Evolutionary conservation across 2,113 vertebrate genomes (phyloP).

Genomic region (Hassar affinis): DNA sequence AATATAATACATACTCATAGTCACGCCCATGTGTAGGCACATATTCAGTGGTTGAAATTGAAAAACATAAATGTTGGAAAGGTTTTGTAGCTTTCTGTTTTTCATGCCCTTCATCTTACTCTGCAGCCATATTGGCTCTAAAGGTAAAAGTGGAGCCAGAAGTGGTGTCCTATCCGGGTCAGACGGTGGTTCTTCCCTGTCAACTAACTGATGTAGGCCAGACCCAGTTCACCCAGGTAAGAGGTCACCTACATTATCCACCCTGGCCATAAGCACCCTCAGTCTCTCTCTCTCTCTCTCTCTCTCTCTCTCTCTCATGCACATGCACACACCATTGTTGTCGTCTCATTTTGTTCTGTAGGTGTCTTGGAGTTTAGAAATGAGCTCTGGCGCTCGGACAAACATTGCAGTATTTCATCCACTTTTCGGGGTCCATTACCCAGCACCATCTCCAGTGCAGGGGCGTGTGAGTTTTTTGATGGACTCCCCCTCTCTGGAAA

Average conservation of each 20-base stretch:
- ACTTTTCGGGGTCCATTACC: constrained; percentile 69
- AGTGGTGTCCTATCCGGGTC: constrained; percentile 74
- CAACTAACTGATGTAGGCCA: constrained; percentile 63
- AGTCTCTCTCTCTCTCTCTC: no score
- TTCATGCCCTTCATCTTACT: constrained; percentile 18
- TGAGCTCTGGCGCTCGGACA: constrained; percentile 38
- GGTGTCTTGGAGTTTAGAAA: constrained; percentile 81
- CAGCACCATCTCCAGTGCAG: constrained; percentile 51
- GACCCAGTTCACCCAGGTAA: constrained; percentile 66
- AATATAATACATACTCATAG: constrained; percentile 5
- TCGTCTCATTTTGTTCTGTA: constrained; percentile 53
- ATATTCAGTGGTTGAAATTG: no score
- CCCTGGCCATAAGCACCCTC: neutral
- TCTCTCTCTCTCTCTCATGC: no score
- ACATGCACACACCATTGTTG: no score
- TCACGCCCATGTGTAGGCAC: no score
- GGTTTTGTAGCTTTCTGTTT: constrained; percentile 18
- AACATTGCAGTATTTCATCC: constrained; percentile 83
- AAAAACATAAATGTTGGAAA: neutral
- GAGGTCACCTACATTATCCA: constrained; percentile 22
- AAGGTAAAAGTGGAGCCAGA: constrained; percentile 72
- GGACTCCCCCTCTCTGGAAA: constrained; percentile 56
- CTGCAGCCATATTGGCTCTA: constrained; percentile 57
- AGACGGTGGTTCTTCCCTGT: constrained; percentile 75
- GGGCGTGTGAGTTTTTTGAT: constrained; percentile 66